Evolutionary conservation across 2,888 invertebrate species (phyloP).

Genomic region (Drosophila testacea): DNA sequence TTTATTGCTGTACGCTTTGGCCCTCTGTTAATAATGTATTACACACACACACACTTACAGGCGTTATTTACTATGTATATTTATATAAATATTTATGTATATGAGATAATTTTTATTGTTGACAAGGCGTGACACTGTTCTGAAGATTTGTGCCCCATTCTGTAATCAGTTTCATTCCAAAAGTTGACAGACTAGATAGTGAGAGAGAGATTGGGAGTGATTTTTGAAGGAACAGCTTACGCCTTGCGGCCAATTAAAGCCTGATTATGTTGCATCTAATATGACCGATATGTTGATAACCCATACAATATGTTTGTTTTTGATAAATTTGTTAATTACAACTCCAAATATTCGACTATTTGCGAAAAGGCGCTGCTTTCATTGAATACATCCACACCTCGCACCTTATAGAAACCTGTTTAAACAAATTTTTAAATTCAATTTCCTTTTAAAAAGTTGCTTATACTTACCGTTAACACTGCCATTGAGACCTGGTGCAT

Average conservation of each 20-base stretch:
- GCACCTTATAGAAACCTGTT: constrained; percentile 83
- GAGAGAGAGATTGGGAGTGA: constrained; percentile 25
- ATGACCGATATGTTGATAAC: constrained; percentile 58
- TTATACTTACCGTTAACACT: constrained; percentile 75
- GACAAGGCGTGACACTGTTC: constrained; percentile 56
- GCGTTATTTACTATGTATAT: constrained; percentile 60
- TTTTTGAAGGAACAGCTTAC: constrained; percentile 29
- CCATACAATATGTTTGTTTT: constrained; percentile 38
- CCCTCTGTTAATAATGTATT: constrained; percentile 41
- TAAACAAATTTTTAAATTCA: neutral
- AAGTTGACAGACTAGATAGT: constrained; percentile 17
- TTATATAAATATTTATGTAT: constrained; percentile 65
- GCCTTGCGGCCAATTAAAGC: constrained; percentile 59
- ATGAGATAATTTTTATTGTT: constrained; percentile 63
- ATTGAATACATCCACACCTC: constrained; percentile 82
- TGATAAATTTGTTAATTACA: constrained; percentile 60
- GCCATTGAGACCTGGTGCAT: constrained; percentile 67
- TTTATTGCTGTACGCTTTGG: constrained; percentile 34
- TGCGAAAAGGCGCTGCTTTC: constrained; percentile 80
- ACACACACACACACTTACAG: constrained; percentile 48
- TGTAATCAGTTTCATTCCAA: constrained; percentile 61
- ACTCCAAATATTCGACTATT: constrained; percentile 74
- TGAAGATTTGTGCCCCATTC: constrained; percentile 63
- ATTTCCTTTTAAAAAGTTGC: neutral
- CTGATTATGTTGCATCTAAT: constrained; percentile 70